A percentile compares a stretch with the other conserved stretches of the same genome.
Conservation (phyloP, 2,797 vertebrate species). For the Poeciliopsis paucimaculata region DNA sequence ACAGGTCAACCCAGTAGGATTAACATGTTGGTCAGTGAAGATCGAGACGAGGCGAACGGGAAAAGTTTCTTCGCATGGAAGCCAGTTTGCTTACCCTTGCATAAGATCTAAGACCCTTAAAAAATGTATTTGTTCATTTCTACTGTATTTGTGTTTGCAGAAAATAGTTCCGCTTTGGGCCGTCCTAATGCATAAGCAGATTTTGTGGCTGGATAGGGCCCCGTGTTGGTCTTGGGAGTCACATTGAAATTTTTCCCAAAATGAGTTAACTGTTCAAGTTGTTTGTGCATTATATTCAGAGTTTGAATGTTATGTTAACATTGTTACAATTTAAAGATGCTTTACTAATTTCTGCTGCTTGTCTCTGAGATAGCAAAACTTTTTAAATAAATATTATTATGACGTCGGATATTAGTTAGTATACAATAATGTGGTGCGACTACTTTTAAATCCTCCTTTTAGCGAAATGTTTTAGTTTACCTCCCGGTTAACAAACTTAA, state of each 20-base stretch:
- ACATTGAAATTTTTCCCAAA: not conserved
- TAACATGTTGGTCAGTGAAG: slow-evolving; percentile 65
- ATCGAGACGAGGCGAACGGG: slow-evolving; percentile 41
- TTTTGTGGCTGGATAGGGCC: not conserved
- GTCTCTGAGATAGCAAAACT: not conserved
- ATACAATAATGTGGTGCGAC: not conserved
- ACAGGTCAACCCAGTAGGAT: slow-evolving; percentile 71
- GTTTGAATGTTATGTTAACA: not conserved
- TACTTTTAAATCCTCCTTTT: not conserved
- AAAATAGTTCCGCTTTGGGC: not conserved
- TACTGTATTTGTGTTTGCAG: not conserved
- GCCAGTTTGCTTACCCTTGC: slow-evolving; percentile 22
- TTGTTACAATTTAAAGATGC: not conserved
- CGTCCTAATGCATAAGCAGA: not conserved
- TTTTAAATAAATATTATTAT: not conserved
- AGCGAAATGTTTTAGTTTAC: not conserved
- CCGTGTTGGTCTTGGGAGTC: not conserved
- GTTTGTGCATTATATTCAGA: not conserved
- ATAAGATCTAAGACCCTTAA: slow-evolving; percentile 18
- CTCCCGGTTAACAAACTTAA: not conserved
- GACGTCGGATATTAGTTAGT: not conserved
- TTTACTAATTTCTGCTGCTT: not conserved
- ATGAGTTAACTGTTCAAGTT: not conserved
- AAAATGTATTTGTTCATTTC: not conserved
- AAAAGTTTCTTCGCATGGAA: slow-evolving; percentile 21